Conservation (phyloP, 2,797 vertebrate species). For the Aulostomus chinensis region DNA sequence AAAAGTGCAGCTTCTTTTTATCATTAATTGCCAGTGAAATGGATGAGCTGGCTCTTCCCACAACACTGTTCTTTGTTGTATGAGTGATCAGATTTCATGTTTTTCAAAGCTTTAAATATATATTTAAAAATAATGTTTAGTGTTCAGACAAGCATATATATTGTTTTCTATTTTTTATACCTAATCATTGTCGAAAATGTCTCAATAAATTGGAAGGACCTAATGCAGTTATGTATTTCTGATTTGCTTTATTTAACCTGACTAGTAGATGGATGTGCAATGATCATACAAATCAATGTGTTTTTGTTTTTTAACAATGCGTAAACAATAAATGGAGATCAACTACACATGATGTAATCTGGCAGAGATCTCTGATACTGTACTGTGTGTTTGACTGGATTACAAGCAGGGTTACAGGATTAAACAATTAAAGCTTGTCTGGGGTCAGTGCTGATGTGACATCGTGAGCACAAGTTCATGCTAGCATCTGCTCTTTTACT, state of each 20-base stretch:
- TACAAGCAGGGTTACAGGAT: constrained; percentile 70
- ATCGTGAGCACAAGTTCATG: too few relatives aligned
- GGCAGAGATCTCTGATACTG: constrained; percentile 32
- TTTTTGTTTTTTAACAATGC: constrained; percentile 2
- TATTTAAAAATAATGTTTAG: background rate
- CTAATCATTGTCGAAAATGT: too few relatives aligned
- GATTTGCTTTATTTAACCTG: too few relatives aligned
- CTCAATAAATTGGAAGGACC: too few relatives aligned
- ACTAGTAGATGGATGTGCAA: too few relatives aligned
- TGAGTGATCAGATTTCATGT: constrained; percentile 14
- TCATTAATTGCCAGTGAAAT: constrained; percentile 50
- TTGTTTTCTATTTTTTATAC: too few relatives aligned
- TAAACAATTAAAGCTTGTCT: constrained; percentile 71
- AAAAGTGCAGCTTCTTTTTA: constrained; percentile 44
- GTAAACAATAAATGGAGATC: constrained; percentile 43
- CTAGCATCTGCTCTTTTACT: too few relatives aligned
- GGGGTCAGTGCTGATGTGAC: too few relatives aligned
- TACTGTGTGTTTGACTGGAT: constrained; percentile 65
- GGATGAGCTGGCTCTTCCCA: constrained; percentile 7
- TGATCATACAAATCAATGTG: background rate
- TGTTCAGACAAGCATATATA: too few relatives aligned
- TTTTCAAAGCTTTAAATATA: background rate
- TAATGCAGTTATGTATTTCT: too few relatives aligned
- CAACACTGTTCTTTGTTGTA: background rate
- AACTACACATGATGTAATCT: constrained; percentile 54